Conservation (phyloP, 2,888 invertebrate genomes). For the Caenorhabditis afra region DNA sequence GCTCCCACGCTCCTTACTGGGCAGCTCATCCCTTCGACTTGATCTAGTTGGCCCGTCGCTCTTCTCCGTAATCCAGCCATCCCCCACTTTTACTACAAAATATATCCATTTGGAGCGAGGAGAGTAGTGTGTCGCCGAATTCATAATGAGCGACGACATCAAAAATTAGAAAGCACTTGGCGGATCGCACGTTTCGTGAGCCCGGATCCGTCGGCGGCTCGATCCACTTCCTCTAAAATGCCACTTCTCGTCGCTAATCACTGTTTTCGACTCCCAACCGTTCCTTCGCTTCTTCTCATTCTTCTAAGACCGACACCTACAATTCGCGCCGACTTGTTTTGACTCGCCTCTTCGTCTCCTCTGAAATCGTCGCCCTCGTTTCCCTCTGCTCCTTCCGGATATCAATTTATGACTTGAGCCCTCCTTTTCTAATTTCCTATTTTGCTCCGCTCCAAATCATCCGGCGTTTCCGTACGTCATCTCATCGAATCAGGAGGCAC, state of each 20-base stretch:
- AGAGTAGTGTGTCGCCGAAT: constrained; percentile 10
- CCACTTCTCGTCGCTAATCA: neutral
- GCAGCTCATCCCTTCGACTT: too few species aligned
- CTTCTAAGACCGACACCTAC: neutral
- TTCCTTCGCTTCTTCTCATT: neutral
- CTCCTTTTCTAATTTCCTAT: constrained; percentile 1
- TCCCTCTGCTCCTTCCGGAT: neutral
- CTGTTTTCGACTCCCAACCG: neutral
- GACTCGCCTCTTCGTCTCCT: neutral
- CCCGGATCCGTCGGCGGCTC: neutral
- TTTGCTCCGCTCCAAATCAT: neutral
- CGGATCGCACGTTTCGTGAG: constrained; percentile 46
- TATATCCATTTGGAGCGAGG: too few species aligned
- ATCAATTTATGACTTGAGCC: constrained; percentile 10
- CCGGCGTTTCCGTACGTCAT: neutral
- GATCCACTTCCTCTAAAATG: neutral
- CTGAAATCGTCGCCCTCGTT: neutral
- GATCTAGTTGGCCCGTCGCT: too few species aligned
- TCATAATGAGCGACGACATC: constrained; percentile 38
- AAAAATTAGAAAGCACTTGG: constrained; percentile 42
- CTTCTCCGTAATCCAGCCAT: too few species aligned
- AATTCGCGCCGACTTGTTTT: constrained; percentile 6
- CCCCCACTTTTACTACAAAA: too few species aligned
- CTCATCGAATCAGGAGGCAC: constrained; percentile 9
- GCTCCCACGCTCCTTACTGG: too few species aligned